Percentiles rank a stretch among this genome's conserved stretches.
Conservation (phyloP, 2,113 vertebrate species). For the Noctilio leporinus region DNA sequence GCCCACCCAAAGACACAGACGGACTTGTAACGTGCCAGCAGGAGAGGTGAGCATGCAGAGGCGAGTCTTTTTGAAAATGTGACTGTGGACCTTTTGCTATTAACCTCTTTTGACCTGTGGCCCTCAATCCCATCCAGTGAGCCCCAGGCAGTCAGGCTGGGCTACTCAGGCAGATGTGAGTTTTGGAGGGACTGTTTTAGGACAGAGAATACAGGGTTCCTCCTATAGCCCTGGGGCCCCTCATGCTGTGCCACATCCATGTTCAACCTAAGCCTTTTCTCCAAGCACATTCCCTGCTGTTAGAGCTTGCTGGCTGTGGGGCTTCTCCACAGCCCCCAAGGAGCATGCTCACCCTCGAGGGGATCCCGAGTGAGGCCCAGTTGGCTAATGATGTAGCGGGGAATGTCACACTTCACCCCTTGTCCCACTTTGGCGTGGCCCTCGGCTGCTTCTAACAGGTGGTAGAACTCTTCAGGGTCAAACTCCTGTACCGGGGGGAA, state of each 20-base stretch:
- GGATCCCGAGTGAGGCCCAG: slow-evolving; percentile 97
- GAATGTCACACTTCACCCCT: slow-evolving; percentile 97
- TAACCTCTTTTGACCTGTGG: not conserved
- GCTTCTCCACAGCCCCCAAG: not conserved
- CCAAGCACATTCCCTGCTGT: not conserved
- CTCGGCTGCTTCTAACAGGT: slow-evolving; percentile 96
- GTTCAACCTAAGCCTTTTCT: not conserved
- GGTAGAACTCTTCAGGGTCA: slow-evolving; percentile 98
- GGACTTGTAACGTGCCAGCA: not conserved
- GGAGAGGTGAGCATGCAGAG: not conserved
- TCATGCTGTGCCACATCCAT: not conserved
- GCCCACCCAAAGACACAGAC: not conserved
- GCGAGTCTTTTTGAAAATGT: not conserved
- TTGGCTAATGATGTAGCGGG: slow-evolving; percentile 96
- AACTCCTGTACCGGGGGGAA: slow-evolving; percentile 89
- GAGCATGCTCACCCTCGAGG: slow-evolving; percentile 87
- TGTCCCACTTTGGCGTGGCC: slow-evolving; percentile 98
- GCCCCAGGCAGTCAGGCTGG: not conserved
- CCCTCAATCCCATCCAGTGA: not conserved
- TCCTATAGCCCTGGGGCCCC: not conserved
- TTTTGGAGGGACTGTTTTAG: not conserved
- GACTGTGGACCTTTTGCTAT: not conserved
- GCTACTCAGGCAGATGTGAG: not conserved
- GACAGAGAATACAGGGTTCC: not conserved
- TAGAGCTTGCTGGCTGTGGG: not conserved